A percentile compares a stretch with the other conserved stretches of the same genome.
Conservation (phyloP, 2,797 vertebrate species). For the Sebastes iracundus region DNA sequence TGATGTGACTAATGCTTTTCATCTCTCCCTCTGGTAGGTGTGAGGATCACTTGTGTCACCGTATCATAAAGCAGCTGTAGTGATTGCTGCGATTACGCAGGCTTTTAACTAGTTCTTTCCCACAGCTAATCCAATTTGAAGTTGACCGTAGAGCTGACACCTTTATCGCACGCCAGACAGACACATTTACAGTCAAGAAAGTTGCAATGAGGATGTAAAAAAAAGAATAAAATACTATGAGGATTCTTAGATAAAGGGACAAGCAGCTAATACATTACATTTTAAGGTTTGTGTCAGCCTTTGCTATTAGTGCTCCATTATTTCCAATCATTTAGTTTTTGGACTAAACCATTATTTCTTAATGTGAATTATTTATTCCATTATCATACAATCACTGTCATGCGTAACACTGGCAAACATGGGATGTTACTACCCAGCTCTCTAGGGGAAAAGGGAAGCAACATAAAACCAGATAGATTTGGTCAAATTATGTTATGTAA, state of each 20-base stretch:
- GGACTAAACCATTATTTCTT: not conserved
- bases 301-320: not conserved
- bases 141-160: not conserved
- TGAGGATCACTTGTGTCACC: slow-evolving; percentile 28
- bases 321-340: not conserved
- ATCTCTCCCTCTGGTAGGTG: slow-evolving; percentile 18
- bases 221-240: not conserved
- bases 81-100: slow-evolving; percentile 34
- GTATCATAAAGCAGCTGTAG: slow-evolving; percentile 30
- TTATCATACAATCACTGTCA: not conserved
- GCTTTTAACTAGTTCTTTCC: slow-evolving; percentile 28
- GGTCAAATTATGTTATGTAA: not conserved
- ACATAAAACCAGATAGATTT: not conserved
- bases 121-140: slow-evolving; percentile 5
- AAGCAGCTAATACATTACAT: not conserved
- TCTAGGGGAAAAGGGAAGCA: not conserved
- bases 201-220: not conserved
- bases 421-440: not conserved
- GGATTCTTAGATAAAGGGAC: not conserved
- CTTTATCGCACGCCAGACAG: not conserved
- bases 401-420: not conserved
- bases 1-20: slow-evolving; percentile 50
- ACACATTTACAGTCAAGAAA: not conserved
- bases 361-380: not conserved
- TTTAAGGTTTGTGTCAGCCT: not conserved